Evolutionary conservation across 2,888 invertebrate genomes (phyloP), one percentile per base, ranked within the genome.

Genomic region (Acanthacorydalis orientalis): DNA sequence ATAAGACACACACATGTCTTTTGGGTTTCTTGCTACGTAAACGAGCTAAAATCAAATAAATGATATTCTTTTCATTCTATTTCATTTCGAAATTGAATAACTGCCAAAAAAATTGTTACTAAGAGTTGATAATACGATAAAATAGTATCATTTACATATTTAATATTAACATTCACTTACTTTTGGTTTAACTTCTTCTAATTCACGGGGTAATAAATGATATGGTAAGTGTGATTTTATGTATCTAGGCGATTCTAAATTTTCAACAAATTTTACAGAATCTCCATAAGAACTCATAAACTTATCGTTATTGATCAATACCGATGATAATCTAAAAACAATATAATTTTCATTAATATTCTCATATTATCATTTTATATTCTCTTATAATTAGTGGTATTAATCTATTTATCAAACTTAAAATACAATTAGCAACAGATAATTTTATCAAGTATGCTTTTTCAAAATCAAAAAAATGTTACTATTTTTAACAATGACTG

Each of bases 191-290:
- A 62, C 60, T n/a, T 57, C 60, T 47, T 62, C 58, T 39, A 69
- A 60, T 53, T 66, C 70, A 46, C 53, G 62, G 0, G 80, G 80
- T n/a, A 80, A 59, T 15, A 79, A 59, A 1, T 73, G 67, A 43
- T 73, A 67, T 0, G 80, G 79, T 35, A 80, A 61, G 57, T 80
- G 80, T 0, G 77, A 75, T 59, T 80, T 80, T 43, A 80, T 74
- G 53, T 73, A 75, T 16, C 78, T 60, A 0, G 74, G 76, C 1
- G 71, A 68, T 0, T 66, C 60, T 32, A 65, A 58, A 1, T 68
- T 60, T 0, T 67, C 61, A 34, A 71, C 58, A 23, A 51, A 60
- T 11, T 51, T 49, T 3, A 53, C 47, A 38, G 51, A 50, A 51
- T 53, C 48, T 10, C 48, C 51, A 14, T 43, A 42, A 8, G 10